Percentiles rank a stretch among this genome's conserved stretches.
Conservation (phyloP, 2,888 invertebrate genomes). For the Caenorhabditis imperialis region DNA sequence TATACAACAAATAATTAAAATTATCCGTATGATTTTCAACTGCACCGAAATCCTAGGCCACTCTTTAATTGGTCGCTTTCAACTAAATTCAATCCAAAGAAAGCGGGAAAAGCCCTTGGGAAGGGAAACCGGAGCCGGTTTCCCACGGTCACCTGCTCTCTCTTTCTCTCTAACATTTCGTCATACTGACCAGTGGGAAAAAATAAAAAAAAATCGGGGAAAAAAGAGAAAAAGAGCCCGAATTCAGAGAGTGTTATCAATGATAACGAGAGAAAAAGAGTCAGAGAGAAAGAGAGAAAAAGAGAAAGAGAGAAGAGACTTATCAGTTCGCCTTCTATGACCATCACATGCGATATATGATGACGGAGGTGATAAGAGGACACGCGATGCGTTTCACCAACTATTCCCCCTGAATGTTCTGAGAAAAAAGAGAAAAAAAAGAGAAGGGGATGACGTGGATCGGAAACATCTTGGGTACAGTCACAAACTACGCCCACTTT, state of each 20-base stretch:
- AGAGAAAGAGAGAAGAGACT: neutral
- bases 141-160: constrained; percentile 46
- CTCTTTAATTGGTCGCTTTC: too few species aligned
- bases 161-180: constrained; percentile 1
- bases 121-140: constrained; percentile 25
- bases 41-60: too few species aligned
- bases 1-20: too few species aligned
- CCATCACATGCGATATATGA: constrained; percentile 29
- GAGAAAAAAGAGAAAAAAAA: constrained; percentile 3
- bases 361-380: constrained; percentile 19
- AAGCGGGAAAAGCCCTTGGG: neutral
- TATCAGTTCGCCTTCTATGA: neutral
- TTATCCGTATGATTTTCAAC: too few species aligned
- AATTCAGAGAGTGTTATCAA: constrained; percentile 6
- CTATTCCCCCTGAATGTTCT: too few species aligned
- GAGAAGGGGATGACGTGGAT: too few species aligned
- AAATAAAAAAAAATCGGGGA: neutral
- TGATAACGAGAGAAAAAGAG: neutral
- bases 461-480: too few species aligned
- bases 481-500: too few species aligned
- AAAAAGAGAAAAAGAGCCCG: neutral
- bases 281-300: too few species aligned
- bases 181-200: neutral
- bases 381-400: too few species aligned
- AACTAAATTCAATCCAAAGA: too few species aligned